Base-by-base conservation (phyloP, 1,140 invertebrate genomes). In the Polypedilum pembai region DNA sequence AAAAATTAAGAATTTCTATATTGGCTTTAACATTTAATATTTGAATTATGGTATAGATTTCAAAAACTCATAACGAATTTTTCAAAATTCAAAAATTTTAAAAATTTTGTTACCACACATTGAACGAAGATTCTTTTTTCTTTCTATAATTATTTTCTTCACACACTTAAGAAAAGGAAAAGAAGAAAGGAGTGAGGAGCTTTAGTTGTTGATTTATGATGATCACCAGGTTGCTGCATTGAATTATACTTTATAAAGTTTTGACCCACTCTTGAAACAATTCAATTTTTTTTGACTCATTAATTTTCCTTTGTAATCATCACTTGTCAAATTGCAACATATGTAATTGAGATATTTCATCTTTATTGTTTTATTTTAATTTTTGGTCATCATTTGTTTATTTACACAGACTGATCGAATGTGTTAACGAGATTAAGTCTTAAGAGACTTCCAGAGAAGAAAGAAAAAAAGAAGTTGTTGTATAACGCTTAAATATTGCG, bases 351-450 rank as follows among this genome's bases (percentile, higher is more conserved):
- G 45, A 56, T 56, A 15, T 56, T n/a, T 56, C 41, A 15, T 45
- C 41, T 56, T 56, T n/a, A 12, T 56, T 45, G 8, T 15, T 45
- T 45, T 8, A 12, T 3, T 45, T 56, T 15, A 45, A 1, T 45
- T 12, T 56, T 12, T 56, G 45, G 10, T 45, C 41, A 12, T 8
- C 24, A 33, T 3, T 33, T 33, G 24, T 33, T 33, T 33, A 5
- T 33, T 33, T 33, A 5, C 24, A 33, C 45, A n/a, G 45, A 56
- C n/a, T n/a, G n/a, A n/a, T n/a, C n/a, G n/a, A 12, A 56, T 56
- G 45, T 56, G 45, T 56, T 56, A 56, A 56, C 45, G 45, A 56
- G 45, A 56, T 56, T 56, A 56, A 56, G 45, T 56, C 45, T 56
- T 56, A 56, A 56, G 12, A 56, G 12, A 56, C 45, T 56, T 56